Percentiles rank a stretch among this genome's conserved stretches.
These are phyloP conservation scores for Drosophila varians DNA, from an alignment of 1,140 invertebrate genomes.

Conservation along the genomic window DNA sequence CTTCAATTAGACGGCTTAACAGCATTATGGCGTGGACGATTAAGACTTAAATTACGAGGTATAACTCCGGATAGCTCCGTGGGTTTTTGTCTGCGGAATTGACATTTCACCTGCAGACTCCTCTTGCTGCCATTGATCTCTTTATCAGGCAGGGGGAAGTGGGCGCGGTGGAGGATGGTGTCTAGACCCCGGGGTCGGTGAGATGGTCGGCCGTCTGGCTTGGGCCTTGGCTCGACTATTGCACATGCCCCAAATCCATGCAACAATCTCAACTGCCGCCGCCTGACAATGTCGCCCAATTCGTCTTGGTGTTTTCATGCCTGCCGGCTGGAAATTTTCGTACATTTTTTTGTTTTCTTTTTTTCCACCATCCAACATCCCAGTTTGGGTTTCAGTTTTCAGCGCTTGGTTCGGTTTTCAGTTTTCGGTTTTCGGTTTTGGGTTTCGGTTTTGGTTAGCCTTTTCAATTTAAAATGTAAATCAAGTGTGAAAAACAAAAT, in stretches of 20 bases:
- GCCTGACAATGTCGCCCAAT: constrained; percentile 77
- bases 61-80: constrained; percentile 2
- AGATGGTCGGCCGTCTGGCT: constrained; percentile 2
- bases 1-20: constrained; percentile 81
- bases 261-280: constrained; percentile 48
- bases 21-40: constrained; percentile 80
- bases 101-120: constrained; percentile 69
- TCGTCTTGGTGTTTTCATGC: constrained; percentile 79
- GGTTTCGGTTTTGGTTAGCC: constrained; percentile 58
- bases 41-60: constrained; percentile 78
- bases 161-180: constrained; percentile 26
- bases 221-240: constrained; percentile 4
- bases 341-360: constrained; percentile 22
- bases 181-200: constrained; percentile 24
- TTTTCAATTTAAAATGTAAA: constrained; percentile 82
- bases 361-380: constrained; percentile 1
- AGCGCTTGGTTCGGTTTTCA: constrained; percentile 19
- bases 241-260: constrained; percentile 66
- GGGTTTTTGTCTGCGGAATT: constrained; percentile 54
- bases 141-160: constrained; percentile 57
- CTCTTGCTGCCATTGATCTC: constrained; percentile 72
- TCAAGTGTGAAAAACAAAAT: constrained; percentile 78
- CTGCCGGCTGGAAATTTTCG: constrained; percentile 57
- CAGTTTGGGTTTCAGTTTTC: constrained; percentile 20
- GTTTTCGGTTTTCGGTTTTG: constrained; percentile 42